A percentile compares a stretch with the other conserved stretches of the same genome.
Conservation (phyloP, 2,113 vertebrate genomes). For the Loxodonta africana region DNA sequence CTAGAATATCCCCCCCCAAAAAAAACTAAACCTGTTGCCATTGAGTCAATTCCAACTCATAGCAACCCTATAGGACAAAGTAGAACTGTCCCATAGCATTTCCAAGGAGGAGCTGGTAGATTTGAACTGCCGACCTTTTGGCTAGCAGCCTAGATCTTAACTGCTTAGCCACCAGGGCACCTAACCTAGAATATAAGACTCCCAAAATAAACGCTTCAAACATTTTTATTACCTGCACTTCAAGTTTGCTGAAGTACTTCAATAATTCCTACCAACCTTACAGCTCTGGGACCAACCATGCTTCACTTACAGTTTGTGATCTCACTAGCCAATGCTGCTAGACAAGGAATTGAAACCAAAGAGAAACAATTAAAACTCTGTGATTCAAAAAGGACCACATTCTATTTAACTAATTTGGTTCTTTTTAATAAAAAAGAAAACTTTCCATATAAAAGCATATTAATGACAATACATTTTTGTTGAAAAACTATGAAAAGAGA, state of each 20-base stretch:
- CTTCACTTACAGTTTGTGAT: neutral
- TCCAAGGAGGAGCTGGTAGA: no score
- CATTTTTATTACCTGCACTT: neutral
- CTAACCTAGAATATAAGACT: neutral
- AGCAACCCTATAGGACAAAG: no score
- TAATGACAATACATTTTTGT: neutral
- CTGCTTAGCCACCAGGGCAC: no score
- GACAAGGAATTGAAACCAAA: slow-evolving; percentile 20
- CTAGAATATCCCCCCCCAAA: neutral
- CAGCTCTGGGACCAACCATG: neutral
- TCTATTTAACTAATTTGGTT: neutral
- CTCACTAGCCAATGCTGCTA: neutral
- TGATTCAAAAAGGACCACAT: neutral
- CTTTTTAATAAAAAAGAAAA: slow-evolving; percentile 46
- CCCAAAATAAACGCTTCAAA: neutral
- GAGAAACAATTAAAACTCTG: neutral
- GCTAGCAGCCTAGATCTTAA: no score
- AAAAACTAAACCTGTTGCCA: no score
- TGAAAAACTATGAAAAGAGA: slow-evolving; percentile 31
- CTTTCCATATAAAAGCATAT: neutral
- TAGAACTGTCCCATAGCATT: no score
- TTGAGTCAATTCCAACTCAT: no score
- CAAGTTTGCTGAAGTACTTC: neutral
- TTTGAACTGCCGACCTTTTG: no score
- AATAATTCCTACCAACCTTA: neutral